Conservation (phyloP, 2,113 vertebrate species). For the Enhydra lutris region DNA sequence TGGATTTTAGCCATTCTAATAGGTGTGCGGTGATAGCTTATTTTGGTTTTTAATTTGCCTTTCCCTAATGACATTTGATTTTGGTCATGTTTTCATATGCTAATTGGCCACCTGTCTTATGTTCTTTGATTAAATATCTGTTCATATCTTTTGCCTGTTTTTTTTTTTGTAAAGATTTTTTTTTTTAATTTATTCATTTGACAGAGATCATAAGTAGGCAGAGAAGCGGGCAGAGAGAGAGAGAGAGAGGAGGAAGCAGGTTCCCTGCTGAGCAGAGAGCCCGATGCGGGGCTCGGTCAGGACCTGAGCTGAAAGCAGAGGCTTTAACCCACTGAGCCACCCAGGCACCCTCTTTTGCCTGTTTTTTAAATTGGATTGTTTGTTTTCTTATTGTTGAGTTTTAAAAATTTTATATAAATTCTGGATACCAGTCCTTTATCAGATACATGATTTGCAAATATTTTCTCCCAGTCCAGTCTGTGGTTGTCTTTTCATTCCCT, state of each 20-base stretch:
- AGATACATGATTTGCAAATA: background rate
- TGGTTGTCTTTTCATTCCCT: background rate
- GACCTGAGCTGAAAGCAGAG: no score
- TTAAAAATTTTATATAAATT: background rate
- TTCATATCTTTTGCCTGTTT: background rate
- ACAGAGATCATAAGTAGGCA: no score
- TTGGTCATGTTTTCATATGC: conserved; percentile 3
- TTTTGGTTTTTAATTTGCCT: background rate
- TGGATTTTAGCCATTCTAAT: background rate
- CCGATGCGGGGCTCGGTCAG: no score
- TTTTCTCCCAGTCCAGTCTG: background rate
- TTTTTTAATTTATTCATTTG: no score
- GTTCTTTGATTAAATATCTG: background rate
- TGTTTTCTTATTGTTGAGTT: background rate
- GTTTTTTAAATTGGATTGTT: background rate
- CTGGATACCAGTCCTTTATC: background rate
- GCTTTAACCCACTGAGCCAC: no score
- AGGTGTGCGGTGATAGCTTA: background rate
- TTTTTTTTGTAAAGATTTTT: background rate
- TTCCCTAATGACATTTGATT: background rate
- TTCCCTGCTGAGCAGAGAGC: no score
- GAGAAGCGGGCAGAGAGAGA: no score
- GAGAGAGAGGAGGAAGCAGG: no score
- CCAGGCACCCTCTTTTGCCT: background rate
- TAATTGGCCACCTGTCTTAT: background rate